Evolutionary conservation across 2,113 vertebrate species (phyloP).

Genomic region (Nothoprocta pentlandii): DNA sequence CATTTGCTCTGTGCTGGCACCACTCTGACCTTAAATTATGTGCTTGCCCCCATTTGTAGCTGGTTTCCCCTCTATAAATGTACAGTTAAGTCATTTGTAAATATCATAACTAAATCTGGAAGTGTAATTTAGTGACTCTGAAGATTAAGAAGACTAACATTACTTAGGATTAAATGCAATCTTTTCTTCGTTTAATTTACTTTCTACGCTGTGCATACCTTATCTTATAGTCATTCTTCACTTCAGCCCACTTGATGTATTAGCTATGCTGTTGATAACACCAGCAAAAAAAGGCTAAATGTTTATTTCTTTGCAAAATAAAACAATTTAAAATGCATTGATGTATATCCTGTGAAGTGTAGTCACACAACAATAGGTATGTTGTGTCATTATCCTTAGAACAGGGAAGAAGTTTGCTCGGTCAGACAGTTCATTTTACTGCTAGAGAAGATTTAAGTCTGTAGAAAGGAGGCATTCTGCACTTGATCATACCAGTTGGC

Average conservation of each 20-base stretch:
- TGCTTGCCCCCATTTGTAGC: slow-evolving; percentile 40
- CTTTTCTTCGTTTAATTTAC: slow-evolving; percentile 44
- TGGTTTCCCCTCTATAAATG: slow-evolving; percentile 35
- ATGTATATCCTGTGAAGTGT: background rate
- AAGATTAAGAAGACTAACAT: slow-evolving; percentile 48
- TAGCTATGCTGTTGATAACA: background rate
- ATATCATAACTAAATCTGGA: slow-evolving; percentile 69
- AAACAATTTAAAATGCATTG: background rate
- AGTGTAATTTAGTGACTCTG: slow-evolving; percentile 58
- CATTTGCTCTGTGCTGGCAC: slow-evolving; percentile 29
- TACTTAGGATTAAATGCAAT: slow-evolving; percentile 36
- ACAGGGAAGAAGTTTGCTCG: background rate
- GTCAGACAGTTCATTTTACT: background rate
- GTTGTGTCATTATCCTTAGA: background rate
- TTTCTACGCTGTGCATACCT: background rate
- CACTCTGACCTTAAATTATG: slow-evolving; percentile 45
- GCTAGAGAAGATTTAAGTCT: background rate
- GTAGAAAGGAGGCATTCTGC: background rate
- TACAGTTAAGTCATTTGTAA: slow-evolving; percentile 49
- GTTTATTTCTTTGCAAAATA: background rate
- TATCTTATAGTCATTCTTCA: slow-evolving; percentile 51
- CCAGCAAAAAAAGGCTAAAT: background rate
- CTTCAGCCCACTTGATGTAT: background rate
- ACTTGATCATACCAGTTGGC: background rate
- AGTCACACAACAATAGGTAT: background rate